Conservation (phyloP, 2,797 vertebrate species). For the Gymnothorax javanicus region DNA sequence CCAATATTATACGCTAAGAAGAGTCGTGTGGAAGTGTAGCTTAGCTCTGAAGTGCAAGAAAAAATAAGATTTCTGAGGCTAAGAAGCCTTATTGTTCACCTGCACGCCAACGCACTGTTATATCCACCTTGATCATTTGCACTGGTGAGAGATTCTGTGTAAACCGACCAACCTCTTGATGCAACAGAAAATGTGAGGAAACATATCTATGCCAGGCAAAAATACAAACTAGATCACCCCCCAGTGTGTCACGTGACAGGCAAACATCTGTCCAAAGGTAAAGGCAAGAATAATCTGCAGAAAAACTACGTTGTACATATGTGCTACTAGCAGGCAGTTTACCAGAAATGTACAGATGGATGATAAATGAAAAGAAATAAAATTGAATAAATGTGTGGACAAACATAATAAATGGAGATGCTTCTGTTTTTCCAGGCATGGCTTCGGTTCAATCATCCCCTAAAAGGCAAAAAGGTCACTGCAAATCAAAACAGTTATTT, state of each 20-base stretch:
- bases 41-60: neutral
- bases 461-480: no score
- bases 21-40: neutral
- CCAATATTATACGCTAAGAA: neutral
- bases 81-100: neutral
- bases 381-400: no score
- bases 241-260: neutral
- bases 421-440: no score
- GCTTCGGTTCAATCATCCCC: no score
- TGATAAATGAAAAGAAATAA: no score
- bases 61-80: neutral
- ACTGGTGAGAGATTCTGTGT: neutral
- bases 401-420: no score
- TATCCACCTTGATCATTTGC: neutral
- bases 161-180: neutral
- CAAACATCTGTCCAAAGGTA: neutral
- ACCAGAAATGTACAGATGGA: neutral
- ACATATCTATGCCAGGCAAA: neutral
- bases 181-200: neutral
- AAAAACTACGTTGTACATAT: neutral
- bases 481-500: no score
- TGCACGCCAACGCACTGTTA: neutral
- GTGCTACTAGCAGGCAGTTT: neutral
- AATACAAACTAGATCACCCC: neutral
- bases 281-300: neutral